Base-by-base conservation (phyloP, 2,797 vertebrate genomes). In the Gambelia wislizenii region DNA sequence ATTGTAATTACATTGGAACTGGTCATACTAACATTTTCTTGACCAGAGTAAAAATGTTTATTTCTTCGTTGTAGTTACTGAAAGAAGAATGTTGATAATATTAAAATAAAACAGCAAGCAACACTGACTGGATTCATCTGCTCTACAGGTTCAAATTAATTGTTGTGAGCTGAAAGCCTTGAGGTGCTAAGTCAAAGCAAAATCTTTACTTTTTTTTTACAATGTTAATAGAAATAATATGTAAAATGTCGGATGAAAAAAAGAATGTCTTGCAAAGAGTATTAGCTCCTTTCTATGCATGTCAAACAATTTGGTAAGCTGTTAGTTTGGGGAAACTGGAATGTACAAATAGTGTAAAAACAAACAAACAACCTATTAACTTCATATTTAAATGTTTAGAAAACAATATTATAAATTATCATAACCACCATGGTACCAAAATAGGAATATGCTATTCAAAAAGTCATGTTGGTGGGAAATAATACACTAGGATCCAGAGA, bases 191-290 rank as follows among this genome's bases (percentile, higher is more conserved):
- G 42, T n/a, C 16, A 74, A 74, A 74, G 64, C 25, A 83, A 30
- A 20, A 42, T 30, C 33, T 39, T 70, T 54, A n/a, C n/a, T 25
- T n/a, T 25, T 80, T 18, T 20, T 54, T 70, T 87, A 22, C 47
- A 70, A 87, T n/a, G 36, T 42, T 42, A 80, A 80, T 56, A 54
- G 30, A 54, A 87, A 87, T 61, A 69, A 87, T 54, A 22, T 6
- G 12, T 79, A 42, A 86, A 14, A 10, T 47, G 2, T 6, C 14
- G 67, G 44, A 39, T 52, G 30, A 33, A 87, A 54, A 59, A 59
- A 59, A 59, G 22, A 79, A 75, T 54, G 27, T 10, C 14, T 54
- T 87, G 44, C 56, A n/a, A n/a, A 7, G 36, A 27, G 6, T 67
- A 20, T 64, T 77, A 47, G 12, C 22, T 86, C 27, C 39, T 64